These are phyloP conservation scores for Plecotus auritus DNA, from an alignment of 2,113 vertebrate genomes.

Conservation along the genomic window DNA sequence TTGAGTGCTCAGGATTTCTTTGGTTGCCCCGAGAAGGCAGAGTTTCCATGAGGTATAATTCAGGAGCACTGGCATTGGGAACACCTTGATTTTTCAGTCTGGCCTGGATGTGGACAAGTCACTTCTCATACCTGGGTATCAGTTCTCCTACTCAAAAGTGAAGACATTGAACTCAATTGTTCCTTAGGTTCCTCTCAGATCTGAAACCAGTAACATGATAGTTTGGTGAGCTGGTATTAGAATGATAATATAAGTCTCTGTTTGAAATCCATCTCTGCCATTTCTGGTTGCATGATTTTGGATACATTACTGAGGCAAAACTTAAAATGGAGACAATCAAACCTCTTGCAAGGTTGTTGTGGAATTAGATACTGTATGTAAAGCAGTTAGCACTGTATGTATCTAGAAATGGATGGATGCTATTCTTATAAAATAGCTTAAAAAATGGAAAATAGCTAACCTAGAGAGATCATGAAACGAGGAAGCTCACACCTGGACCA, in stretches of 20 bases:
- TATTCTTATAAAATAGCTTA: background rate
- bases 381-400: background rate
- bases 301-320: background rate
- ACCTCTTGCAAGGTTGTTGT: background rate
- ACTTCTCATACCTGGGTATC: background rate
- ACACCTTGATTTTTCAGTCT: background rate
- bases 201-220: background rate
- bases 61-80: background rate
- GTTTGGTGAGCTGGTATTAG: background rate
- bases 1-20: background rate
- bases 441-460: background rate
- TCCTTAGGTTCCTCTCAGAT: background rate
- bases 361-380: background rate
- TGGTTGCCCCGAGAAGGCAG: background rate
- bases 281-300: background rate
- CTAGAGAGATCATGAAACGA: background rate
- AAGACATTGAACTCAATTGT: background rate
- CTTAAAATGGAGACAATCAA: background rate
- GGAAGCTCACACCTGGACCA: background rate
- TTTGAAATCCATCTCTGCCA: background rate
- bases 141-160: background rate
- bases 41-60: background rate
- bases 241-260: background rate
- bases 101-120: background rate
- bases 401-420: background rate